Percentiles rank a stretch among this genome's conserved stretches.
phyloP scores from a whole-genome alignment of 1,140 invertebrate species.

The Anastrepha ludens region DNA sequence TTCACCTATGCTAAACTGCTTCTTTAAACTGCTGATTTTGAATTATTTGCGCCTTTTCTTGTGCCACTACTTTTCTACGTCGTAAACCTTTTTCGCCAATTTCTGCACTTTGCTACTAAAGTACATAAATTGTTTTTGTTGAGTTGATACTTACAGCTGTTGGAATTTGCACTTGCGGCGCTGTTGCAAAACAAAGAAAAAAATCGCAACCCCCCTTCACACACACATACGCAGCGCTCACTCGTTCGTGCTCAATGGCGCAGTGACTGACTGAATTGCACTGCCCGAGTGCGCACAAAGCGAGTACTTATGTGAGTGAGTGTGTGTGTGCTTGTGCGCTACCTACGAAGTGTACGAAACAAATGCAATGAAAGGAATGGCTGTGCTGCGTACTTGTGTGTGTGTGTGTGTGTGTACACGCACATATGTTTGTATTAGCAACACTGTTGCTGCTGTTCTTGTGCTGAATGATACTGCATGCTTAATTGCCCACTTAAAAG shows the following conservation, averaged over 20 bases:
- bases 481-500: conserved; percentile 53
- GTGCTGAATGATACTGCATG: conserved; percentile 44
- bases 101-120: background rate
- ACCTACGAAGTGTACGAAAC: background rate
- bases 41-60: background rate
- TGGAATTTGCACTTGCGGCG: background rate
- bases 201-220: background rate
- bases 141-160: background rate
- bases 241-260: background rate
- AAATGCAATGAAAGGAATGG: background rate
- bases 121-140: conserved; percentile 16
- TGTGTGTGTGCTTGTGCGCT: background rate
- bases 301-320: background rate
- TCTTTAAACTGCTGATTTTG: background rate
- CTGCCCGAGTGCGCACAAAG: background rate
- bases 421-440: background rate
- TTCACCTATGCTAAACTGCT: background rate
- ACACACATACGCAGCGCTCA: background rate
- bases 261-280: conserved; percentile 21
- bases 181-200: background rate
- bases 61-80: too few species aligned
- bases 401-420: background rate
- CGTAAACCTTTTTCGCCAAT: background rate
- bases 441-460: conserved; percentile 25
- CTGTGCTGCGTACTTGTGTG: background rate